phyloP scores from a whole-genome alignment of 2,888 invertebrate genomes.

The Atherix ibis region DNA sequence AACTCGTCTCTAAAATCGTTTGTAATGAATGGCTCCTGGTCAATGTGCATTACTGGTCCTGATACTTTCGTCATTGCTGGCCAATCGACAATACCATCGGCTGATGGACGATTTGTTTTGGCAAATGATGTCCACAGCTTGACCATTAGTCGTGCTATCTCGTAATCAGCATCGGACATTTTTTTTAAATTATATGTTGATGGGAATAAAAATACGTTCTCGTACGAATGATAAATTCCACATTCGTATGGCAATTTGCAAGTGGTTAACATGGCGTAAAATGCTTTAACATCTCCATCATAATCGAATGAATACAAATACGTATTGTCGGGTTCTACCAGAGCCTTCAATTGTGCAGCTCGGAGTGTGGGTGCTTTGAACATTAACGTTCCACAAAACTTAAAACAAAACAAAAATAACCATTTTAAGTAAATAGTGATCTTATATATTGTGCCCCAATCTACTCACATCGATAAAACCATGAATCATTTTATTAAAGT shows the following conservation, averaged over 20 bases:
- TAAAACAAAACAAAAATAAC: neutral
- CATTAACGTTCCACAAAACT: constrained; percentile 23
- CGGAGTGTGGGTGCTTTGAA: constrained; percentile 25
- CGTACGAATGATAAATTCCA: constrained; percentile 36
- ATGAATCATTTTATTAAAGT: neutral
- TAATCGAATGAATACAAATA: constrained; percentile 38
- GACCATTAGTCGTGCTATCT: constrained; percentile 25
- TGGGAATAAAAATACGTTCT: constrained; percentile 34
- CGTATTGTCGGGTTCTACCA: constrained; percentile 20
- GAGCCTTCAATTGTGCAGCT: constrained; percentile 21
- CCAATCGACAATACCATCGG: constrained; percentile 8
- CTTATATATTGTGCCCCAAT: too few relatives aligned
- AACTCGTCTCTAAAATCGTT: neutral
- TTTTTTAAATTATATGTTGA: constrained; percentile 12
- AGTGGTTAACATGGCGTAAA: neutral
- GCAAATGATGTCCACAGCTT: constrained; percentile 15
- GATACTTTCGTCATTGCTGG: constrained; percentile 6
- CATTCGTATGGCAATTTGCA: constrained; percentile 14
- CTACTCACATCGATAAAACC: neutral
- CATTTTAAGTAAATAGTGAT: too few relatives aligned
- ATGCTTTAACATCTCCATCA: constrained; percentile 21
- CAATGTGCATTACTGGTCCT: constrained; percentile 5
- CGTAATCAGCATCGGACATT: constrained; percentile 17
- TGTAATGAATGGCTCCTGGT: neutral
- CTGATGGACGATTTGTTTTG: constrained; percentile 11